Evolutionary conservation across 2,113 vertebrate species (phyloP).

Genomic region (Scomber japonicus): DNA sequence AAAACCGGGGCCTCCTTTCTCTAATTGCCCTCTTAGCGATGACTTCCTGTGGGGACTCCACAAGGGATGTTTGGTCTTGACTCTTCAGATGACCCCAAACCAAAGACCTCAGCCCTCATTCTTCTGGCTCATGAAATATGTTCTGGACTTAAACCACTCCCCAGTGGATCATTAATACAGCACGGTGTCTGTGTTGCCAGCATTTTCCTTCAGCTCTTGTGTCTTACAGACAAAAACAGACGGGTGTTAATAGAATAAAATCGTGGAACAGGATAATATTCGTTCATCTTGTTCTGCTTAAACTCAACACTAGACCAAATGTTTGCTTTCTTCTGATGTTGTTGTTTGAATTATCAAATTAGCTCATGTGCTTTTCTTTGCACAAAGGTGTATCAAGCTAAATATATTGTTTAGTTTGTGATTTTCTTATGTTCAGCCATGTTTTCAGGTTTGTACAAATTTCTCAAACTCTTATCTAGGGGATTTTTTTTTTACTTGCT

Average conservation of each 20-base stretch:
- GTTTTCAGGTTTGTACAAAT: conserved; percentile 25
- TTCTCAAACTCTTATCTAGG: conserved; percentile 3
- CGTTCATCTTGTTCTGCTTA: conserved; percentile 46
- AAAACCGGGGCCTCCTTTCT: conserved; percentile 44
- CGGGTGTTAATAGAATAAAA: conserved; percentile 53
- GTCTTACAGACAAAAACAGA: conserved; percentile 43
- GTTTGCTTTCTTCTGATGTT: conserved; percentile 5
- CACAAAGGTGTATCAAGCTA: conserved; percentile 13
- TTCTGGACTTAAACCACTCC: conserved; percentile 78
- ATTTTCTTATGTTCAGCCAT: too few species aligned
- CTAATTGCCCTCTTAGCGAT: conserved; percentile 65
- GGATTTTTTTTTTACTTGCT: conserved; percentile 9
- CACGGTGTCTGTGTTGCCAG: conserved; percentile 59
- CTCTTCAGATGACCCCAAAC: conserved; percentile 82
- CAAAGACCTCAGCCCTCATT: conserved; percentile 83
- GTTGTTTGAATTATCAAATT: conserved; percentile 31
- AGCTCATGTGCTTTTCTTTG: not conserved
- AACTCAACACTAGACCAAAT: conserved; percentile 17
- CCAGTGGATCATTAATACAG: conserved; percentile 73
- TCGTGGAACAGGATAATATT: conserved; percentile 39
- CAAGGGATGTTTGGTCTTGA: conserved; percentile 82
- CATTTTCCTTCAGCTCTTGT: conserved; percentile 62
- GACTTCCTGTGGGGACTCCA: conserved; percentile 79
- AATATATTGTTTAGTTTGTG: conserved; percentile 6
- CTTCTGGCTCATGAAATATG: conserved; percentile 81